Evolutionary conservation across 2,797 vertebrate genomes (phyloP).

Genomic region (Tamandua tetradactyla): DNA sequence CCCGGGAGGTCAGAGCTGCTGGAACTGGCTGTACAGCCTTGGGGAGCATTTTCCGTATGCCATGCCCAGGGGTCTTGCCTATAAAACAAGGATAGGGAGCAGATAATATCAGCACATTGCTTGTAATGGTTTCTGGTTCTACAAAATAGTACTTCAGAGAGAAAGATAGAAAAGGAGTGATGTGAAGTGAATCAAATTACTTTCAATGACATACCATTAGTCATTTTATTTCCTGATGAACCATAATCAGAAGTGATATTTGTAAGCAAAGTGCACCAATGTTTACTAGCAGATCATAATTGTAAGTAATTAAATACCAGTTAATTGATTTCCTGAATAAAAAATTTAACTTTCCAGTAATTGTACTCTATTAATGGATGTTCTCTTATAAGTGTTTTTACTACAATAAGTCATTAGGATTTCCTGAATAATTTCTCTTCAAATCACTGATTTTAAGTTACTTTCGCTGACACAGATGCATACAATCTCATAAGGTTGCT

Average conservation of each 20-base stretch:
- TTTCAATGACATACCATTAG: constrained; percentile 15
- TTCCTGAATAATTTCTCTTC: constrained; percentile 86
- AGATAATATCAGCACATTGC: background rate
- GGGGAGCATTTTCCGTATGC: fast-evolving
- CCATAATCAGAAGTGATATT: constrained; percentile 76
- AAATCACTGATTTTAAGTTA: constrained; percentile 86
- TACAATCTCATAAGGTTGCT: constrained; percentile 67
- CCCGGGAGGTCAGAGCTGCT: too few species aligned
- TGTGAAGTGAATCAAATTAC: constrained; percentile 18
- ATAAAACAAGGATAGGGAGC: too few species aligned
- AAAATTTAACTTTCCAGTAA: constrained; percentile 86
- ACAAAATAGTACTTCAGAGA: background rate
- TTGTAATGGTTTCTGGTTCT: background rate
- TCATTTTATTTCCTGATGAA: constrained; percentile 66
- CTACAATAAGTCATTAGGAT: constrained; percentile 87
- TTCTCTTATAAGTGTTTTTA: constrained; percentile 83
- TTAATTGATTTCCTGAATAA: constrained; percentile 86
- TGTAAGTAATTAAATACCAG: constrained; percentile 88
- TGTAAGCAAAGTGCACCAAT: constrained; percentile 77
- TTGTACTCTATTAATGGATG: constrained; percentile 85
- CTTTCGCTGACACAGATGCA: constrained; percentile 72
- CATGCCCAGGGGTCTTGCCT: background rate
- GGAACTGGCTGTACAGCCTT: background rate
- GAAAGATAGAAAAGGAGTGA: background rate
- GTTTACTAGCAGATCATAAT: constrained; percentile 85